Evolutionary conservation across 2,888 invertebrate genomes (phyloP), one percentile per base, ranked within the genome.

Genomic region (Ennomos erosarius): DNA sequence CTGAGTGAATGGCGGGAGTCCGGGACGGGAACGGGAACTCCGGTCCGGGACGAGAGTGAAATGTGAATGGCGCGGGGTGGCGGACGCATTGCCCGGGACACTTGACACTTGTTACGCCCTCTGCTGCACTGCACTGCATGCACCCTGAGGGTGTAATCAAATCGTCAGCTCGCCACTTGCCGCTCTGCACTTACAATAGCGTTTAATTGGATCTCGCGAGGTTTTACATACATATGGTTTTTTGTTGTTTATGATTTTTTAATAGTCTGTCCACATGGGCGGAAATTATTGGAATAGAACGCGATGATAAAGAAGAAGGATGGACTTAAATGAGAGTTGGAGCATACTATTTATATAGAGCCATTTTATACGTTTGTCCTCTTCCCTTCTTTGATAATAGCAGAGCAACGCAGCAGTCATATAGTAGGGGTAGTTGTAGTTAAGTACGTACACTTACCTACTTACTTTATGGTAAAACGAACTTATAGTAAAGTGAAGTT

Each of bases 31-130:
- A n/a, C n/a, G n/a, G n/a, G n/a, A n/a, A n/a, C n/a, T n/a, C n/a
- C n/a, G n/a, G n/a, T n/a, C n/a, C n/a, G n/a, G n/a, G n/a, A n/a
- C n/a, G n/a, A n/a, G n/a, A n/a, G n/a, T n/a, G n/a, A n/a, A n/a
- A n/a, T n/a, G 46, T 16, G 35, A 36, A 36, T 47, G 68, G 74
- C 75, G 79, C 59, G 75, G 78, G 75, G 75, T n/a, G n/a, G n/a
- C n/a, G n/a, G n/a, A n/a, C 75, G 80, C 82, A 55, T 42, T 48
- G 79, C 69, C 74, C 76, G 81, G 52, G 37, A 89, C 68, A 73
- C 77, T 74, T 82, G 59, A 60, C 90, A 90, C 90, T 91, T 90
- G 90, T 90, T 90, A 90, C 88, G 51, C 59, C 55, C 53, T n/a
- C 55, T 39, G 35, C 55, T 81, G 77, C 80, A 75, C 81, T 81